Evolutionary conservation across 2,888 invertebrate species (phyloP).

Genomic region (Yponomeuta plumbellus): DNA sequence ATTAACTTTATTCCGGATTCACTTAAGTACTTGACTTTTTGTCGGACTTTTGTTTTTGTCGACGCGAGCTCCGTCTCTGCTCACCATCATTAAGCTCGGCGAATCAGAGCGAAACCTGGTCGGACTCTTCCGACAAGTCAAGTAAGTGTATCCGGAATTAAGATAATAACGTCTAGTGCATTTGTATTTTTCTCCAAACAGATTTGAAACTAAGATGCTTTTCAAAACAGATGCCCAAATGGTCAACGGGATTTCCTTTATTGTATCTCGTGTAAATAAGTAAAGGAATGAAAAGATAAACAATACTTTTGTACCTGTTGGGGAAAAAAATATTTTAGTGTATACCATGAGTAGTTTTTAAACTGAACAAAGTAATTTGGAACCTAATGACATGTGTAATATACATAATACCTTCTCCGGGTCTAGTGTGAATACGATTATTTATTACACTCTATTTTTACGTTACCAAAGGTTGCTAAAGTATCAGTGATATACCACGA

Average conservation of each 20-base stretch:
- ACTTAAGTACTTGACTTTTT: too few species aligned
- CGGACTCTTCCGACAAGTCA: too few species aligned
- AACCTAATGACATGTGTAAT: conserved; percentile 16
- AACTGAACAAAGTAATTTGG: conserved; percentile 9
- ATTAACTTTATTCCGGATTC: too few species aligned
- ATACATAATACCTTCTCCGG: conserved; percentile 6
- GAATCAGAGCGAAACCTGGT: too few species aligned
- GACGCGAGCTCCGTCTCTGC: too few species aligned
- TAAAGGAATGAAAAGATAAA: conserved; percentile 37
- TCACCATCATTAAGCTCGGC: too few species aligned
- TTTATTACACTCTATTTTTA: neutral
- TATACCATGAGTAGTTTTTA: conserved; percentile 29
- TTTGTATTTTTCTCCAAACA: too few species aligned
- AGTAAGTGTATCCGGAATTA: too few species aligned
- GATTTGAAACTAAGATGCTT: too few species aligned
- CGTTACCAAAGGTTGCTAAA: neutral
- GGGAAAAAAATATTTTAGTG: conserved; percentile 36
- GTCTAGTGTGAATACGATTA: conserved; percentile 7
- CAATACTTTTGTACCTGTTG: conserved; percentile 70
- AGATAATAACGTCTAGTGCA: too few species aligned
- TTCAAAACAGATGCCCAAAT: too few species aligned
- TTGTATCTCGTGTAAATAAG: conserved; percentile 54
- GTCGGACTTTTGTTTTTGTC: too few species aligned
- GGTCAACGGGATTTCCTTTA: conserved; percentile 1
- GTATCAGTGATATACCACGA: neutral